Conservation (phyloP, 2,113 vertebrate genomes). For the Chinchilla lanigera region DNA sequence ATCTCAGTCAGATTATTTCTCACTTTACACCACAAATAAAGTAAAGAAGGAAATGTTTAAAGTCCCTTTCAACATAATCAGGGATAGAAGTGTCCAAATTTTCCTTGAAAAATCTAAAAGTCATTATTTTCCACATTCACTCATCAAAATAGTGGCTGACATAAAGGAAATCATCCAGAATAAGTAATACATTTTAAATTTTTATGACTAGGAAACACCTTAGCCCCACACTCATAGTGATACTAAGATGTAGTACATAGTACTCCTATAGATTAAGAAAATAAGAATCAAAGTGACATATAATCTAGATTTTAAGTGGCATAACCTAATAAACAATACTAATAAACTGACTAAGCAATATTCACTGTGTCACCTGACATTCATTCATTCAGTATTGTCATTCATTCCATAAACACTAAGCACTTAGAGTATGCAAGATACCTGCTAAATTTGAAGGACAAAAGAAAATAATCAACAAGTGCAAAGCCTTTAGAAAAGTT, state of each 20-base stretch:
- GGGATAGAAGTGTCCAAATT: not conserved
- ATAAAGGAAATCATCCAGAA: slow-evolving; percentile 7
- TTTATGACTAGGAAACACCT: not conserved
- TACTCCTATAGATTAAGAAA: not conserved
- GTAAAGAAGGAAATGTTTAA: not conserved
- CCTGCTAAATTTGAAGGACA: not conserved
- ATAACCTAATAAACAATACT: not conserved
- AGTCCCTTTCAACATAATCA: not conserved
- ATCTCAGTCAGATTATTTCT: not conserved
- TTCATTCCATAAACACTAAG: not conserved
- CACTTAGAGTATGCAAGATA: not conserved
- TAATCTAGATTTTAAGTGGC: not conserved
- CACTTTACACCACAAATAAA: not conserved
- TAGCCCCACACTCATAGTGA: not conserved
- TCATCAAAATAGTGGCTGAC: not conserved
- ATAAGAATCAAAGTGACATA: not conserved
- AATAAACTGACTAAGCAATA: not conserved
- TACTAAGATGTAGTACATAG: not conserved
- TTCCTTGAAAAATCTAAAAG: not conserved
- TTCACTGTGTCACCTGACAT: not conserved
- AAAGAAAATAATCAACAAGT: not conserved
- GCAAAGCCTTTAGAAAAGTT: not conserved
- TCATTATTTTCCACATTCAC: not conserved
- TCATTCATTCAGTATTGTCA: not conserved
- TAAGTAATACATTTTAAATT: not conserved